Evolutionary conservation across 2,888 invertebrate species (phyloP), one percentile per base, ranked within the genome.

Genomic region (Helobdella robusta): DNA sequence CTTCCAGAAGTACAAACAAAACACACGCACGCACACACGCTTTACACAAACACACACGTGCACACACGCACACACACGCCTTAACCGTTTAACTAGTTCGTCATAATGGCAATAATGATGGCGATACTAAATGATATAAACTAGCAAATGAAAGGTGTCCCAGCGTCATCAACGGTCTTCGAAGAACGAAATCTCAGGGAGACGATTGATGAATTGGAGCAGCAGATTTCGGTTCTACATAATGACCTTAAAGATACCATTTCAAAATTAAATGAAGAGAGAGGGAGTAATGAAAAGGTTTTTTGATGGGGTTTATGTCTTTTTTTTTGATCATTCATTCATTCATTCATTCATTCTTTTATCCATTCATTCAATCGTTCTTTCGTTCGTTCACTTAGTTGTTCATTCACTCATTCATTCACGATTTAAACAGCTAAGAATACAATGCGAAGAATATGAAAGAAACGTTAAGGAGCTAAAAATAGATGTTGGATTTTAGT

Each of bases 371-470:
- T n/a, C n/a, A n/a, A n/a, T n/a, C n/a, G n/a, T n/a, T n/a, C n/a
- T n/a, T n/a, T n/a, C n/a, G n/a, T n/a, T n/a, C n/a, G n/a, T n/a
- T n/a, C n/a, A n/a, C n/a, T n/a, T 2, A 15, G 18, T 28, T n/a
- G 32, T 34, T 3, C 30, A 52, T 52, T 15, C 4, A 28, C 34
- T 30, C 8, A 18, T 61, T 63, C 32, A 48, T 65, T 25, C 4
- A 40, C n/a, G 2, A n/a, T n/a, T n/a, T n/a, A n/a, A n/a, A 67
- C 74, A 77, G 77, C 76, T 75, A 69, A 75, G 74, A 69, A 72
- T 73, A 65, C 72, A 73, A 60, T 74, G 75, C 54, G 74, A 74
- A 66, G 74, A 77, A 18, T 69, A 76, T 58, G 77, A 77, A 64
- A 74, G 73, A 60, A 75, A 76, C 62, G 67, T 73, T 59, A 73